phyloP scores from a whole-genome alignment of 2,113 vertebrate genomes.

The Tetrax tetrax region DNA sequence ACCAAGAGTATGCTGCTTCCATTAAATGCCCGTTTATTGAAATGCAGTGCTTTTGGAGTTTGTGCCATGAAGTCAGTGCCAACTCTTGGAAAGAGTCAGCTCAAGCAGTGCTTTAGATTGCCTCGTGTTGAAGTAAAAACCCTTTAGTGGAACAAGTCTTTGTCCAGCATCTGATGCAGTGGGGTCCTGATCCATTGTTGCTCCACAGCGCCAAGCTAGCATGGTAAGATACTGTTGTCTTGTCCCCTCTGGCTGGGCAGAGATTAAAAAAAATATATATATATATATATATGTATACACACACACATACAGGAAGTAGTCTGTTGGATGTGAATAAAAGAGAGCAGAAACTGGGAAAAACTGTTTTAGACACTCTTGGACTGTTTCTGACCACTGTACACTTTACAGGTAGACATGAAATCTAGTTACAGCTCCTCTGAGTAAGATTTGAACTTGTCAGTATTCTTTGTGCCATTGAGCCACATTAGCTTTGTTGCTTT shows the following conservation, averaged over 20 bases:
- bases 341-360: neutral
- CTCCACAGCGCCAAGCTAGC: neutral
- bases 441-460: neutral
- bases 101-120: neutral
- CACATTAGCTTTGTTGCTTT: neutral
- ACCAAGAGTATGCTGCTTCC: neutral
- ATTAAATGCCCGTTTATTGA: neutral
- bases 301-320: neutral
- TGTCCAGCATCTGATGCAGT: neutral
- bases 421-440: neutral
- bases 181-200: neutral
- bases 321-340: neutral
- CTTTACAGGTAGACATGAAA: neutral
- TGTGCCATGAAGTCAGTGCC: neutral
- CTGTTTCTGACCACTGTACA: fast-evolving
- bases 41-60: neutral
- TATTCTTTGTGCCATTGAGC: neutral
- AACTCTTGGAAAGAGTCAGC: neutral
- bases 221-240: neutral
- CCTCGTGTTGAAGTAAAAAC: neutral
- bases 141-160: neutral
- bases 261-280: neutral
- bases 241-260: neutral
- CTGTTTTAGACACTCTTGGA: too few relatives aligned
- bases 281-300: fast-evolving